Base-by-base conservation (phyloP, 2,113 vertebrate genomes). In the Xiphias gladius region DNA sequence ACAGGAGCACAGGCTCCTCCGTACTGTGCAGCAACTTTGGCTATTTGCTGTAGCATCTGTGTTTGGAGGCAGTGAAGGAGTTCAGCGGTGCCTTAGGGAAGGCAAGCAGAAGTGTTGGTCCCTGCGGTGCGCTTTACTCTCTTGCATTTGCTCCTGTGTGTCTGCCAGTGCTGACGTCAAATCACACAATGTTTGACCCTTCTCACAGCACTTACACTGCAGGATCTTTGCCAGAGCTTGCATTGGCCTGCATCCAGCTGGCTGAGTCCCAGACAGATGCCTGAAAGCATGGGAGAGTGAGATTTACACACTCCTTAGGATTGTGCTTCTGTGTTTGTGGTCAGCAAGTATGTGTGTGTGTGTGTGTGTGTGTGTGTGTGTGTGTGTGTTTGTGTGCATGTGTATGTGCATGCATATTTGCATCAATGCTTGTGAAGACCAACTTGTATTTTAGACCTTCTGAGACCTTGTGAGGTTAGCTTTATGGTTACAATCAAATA, bases 111-210 rank as follows among this genome's bases (percentile, higher is more conserved):
- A 13, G 24, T 5, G 61, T 13, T 9, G 20, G 19, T 17, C 64
- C 10, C 22, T 22, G n/a, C 24, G 22, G 12, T 17, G 65, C 68
- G 50, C 58, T 37, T 4, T 20, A 16, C 14, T 74, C 30, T 67
- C 62, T 41, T 62, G 39, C 46, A 20, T 54, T 79, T 69, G 80
- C 73, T 79, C 76, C 48, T 64, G 50, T 68, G 16, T 73, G 69
- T 84, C 76, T 92, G 81, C 88, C 83, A 88, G 86, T 17, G 32
- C 43, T 16, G 79, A 86, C 76, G 64, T 92, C 88, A 89, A 79
- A n/a, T 35, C 85, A 77, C 91, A 90, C 89, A 91, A 76, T 87
- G 76, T 80, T 73, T 94, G 93, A 93, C 91, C 91, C 89, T 82
- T 83, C 78, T 70, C 80, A 30, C 84, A 80, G 37, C 77, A 30